Conservation (phyloP, 2,113 vertebrate genomes). For the Suncus etruscus region DNA sequence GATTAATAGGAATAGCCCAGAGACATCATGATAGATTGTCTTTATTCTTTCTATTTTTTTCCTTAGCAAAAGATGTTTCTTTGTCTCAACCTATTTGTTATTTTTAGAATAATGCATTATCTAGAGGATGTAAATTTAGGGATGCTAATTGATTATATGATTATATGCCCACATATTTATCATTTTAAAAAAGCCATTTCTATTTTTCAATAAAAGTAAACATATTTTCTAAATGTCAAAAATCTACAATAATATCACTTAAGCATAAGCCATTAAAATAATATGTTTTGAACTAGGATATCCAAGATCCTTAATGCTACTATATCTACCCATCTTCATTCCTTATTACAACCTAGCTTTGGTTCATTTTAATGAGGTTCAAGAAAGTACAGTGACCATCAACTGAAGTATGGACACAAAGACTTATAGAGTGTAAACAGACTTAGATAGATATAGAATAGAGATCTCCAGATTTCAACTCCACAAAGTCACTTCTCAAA, state of each 20-base stretch:
- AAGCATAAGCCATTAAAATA: not conserved
- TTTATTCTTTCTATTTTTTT: constrained; percentile 14
- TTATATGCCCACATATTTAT: not conserved
- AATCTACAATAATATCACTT: not conserved
- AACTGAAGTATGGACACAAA: not conserved
- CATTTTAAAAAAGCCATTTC: constrained; percentile 21
- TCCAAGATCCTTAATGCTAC: not conserved
- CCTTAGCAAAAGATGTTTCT: constrained; percentile 33
- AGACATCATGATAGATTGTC: constrained; percentile 30
- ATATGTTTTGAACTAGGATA: not conserved
- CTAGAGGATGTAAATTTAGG: constrained; percentile 51
- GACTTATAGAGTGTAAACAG: not conserved
- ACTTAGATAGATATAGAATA: not conserved
- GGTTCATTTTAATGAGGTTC: too few relatives aligned
- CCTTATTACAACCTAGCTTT: not conserved
- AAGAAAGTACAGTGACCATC: not conserved
- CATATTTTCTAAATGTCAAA: not conserved
- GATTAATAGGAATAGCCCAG: constrained; percentile 7
- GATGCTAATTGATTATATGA: not conserved
- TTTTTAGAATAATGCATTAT: constrained; percentile 62
- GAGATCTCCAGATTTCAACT: not conserved
- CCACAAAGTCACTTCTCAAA: not conserved
- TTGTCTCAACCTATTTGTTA: constrained; percentile 26
- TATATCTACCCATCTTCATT: not conserved
- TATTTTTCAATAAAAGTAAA: too few relatives aligned